Evolutionary conservation across 2,797 vertebrate genomes (phyloP).

Genomic region (Labeo calbasu): DNA sequence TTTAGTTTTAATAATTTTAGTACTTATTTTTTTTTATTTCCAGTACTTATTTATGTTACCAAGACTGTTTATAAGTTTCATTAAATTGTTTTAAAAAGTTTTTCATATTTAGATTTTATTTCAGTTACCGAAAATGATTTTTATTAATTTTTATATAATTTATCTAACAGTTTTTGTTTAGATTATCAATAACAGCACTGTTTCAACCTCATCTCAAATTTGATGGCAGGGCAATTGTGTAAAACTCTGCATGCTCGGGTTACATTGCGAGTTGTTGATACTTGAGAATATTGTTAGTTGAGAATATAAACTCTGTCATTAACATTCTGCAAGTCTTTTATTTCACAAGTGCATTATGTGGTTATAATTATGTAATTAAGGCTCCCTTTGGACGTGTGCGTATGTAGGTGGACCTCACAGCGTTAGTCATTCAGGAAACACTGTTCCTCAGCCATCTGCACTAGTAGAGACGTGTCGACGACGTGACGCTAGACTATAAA

Average conservation of each 20-base stretch:
- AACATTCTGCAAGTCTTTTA: background rate
- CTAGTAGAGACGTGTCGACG: background rate
- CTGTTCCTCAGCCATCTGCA: background rate
- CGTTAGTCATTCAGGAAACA: background rate
- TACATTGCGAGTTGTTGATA: background rate
- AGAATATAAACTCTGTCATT: background rate
- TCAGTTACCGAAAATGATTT: background rate
- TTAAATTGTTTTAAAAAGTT: too few species aligned
- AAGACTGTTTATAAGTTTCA: background rate
- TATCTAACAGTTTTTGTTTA: too few species aligned
- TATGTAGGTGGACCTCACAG: background rate
- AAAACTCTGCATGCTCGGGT: background rate
- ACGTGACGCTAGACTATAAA: slow-evolving; percentile 17
- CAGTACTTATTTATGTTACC: background rate
- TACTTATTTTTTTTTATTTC: background rate
- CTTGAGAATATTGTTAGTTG: background rate
- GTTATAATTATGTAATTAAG: background rate
- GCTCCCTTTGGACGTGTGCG: background rate
- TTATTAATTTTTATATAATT: background rate
- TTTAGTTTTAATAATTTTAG: background rate
- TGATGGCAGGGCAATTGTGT: background rate
- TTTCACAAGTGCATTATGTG: background rate
- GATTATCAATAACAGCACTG: too few species aligned
- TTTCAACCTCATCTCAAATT: background rate
- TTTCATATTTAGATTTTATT: background rate